Evolutionary conservation across 2,888 invertebrate species (phyloP).

Genomic region (Papilio gigon): DNA sequence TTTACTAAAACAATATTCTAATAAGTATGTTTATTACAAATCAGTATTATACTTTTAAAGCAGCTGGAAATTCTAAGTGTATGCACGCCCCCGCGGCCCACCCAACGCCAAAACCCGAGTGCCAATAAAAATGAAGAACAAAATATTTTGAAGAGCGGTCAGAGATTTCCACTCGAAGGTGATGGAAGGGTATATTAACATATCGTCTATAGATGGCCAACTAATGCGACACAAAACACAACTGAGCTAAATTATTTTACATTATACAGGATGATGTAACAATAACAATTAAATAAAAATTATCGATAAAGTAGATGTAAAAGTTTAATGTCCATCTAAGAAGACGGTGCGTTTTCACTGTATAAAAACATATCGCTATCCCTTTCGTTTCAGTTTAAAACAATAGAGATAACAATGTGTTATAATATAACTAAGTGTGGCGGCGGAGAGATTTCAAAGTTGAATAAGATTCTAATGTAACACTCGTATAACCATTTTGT

Average conservation of each 20-base stretch:
- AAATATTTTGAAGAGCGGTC: slow-evolving; percentile 26
- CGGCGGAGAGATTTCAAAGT: no score
- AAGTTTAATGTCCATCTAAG: no score
- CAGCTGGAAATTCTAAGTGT: slow-evolving; percentile 23
- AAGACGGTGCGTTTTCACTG: no score
- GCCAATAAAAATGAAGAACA: slow-evolving; percentile 38
- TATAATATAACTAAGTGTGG: no score
- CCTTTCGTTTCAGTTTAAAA: no score
- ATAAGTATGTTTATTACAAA: slow-evolving; percentile 30
- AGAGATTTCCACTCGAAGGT: slow-evolving; percentile 28
- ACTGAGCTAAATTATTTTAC: not conserved
- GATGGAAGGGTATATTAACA: slow-evolving; percentile 28
- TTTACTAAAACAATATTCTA: slow-evolving; percentile 30
- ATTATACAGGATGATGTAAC: slow-evolving; percentile 16
- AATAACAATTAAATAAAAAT: no score
- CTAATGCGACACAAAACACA: not conserved
- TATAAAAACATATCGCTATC: no score
- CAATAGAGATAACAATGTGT: no score
- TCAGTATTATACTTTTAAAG: slow-evolving; percentile 35
- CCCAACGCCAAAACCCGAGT: slow-evolving; percentile 32
- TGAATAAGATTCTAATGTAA: no score
- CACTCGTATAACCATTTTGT: no score
- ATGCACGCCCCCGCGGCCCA: slow-evolving; percentile 40
- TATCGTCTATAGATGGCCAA: slow-evolving; percentile 15
- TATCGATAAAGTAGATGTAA: no score